Conservation (phyloP, 2,113 vertebrate genomes). For the Carollia perspicillata region DNA sequence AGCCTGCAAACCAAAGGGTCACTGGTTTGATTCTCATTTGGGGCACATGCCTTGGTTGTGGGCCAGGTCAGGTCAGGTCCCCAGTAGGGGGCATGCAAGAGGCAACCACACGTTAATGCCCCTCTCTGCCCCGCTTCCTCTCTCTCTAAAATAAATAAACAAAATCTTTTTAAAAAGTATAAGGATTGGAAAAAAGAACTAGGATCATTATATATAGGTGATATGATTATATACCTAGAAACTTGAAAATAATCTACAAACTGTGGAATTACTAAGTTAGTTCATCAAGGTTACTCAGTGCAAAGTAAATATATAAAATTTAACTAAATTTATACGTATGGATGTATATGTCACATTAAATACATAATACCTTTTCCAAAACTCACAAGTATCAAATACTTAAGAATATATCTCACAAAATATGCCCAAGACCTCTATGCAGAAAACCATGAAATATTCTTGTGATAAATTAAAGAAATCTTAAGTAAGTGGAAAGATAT, state of each 20-base stretch:
- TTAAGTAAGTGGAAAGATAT: background rate
- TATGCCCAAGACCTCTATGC: background rate
- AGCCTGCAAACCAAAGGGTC: no score
- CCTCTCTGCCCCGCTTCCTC: no score
- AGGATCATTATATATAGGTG: background rate
- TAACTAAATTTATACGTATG: background rate
- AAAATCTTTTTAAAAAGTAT: background rate
- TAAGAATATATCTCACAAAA: background rate
- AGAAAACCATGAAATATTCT: background rate
- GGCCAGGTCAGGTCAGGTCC: no score
- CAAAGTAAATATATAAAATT: background rate
- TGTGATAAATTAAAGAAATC: background rate
- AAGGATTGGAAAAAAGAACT: background rate
- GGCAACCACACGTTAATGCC: no score
- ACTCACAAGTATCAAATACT: background rate
- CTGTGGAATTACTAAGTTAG: constrained; percentile 12
- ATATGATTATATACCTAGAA: background rate
- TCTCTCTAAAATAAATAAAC: no score
- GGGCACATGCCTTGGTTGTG: no score
- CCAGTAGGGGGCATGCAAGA: no score
- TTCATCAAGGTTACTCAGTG: background rate
- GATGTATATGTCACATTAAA: background rate
- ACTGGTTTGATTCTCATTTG: no score
- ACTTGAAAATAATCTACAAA: background rate
- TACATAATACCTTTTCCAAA: background rate